Evolutionary conservation across 1,140 invertebrate genomes (phyloP).

Genomic region (Mercenaria mercenaria): DNA sequence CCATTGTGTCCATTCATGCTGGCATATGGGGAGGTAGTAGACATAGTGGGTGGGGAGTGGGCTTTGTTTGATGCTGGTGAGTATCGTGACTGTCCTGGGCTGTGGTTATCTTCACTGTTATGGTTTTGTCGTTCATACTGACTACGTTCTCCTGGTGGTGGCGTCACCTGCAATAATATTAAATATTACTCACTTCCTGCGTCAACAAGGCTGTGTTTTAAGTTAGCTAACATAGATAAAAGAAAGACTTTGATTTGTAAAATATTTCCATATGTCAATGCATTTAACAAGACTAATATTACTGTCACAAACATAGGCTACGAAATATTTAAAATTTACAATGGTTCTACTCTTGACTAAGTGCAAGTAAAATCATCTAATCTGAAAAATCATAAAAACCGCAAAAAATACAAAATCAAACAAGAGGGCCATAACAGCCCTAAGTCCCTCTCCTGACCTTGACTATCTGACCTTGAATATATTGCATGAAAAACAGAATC

Average conservation of each 20-base stretch:
- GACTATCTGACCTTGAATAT: no score
- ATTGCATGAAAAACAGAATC: no score
- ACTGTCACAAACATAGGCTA: no score
- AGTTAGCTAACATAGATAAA: no score
- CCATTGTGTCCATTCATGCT: slow-evolving; percentile 23
- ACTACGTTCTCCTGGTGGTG: slow-evolving; percentile 60
- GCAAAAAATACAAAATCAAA: not conserved
- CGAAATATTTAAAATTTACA: no score
- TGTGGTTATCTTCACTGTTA: slow-evolving; percentile 29
- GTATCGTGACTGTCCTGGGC: slow-evolving; percentile 41
- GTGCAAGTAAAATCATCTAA: no score
- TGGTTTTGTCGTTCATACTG: not conserved
- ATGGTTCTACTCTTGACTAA: no score
- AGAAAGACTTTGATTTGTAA: no score
- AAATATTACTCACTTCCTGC: not conserved
- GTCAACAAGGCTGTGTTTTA: not conserved
- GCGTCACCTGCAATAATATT: slow-evolving; percentile 73
- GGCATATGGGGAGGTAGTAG: not conserved
- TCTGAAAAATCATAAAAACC: no score
- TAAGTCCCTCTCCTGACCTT: not conserved
- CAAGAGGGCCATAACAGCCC: not conserved
- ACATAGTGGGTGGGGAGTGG: slow-evolving; percentile 40
- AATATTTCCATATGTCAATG: no score
- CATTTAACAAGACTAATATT: no score
- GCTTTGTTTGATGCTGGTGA: slow-evolving; percentile 58